Evolutionary conservation across 2,113 vertebrate species (phyloP).

Genomic region (Trichechus manatus): DNA sequence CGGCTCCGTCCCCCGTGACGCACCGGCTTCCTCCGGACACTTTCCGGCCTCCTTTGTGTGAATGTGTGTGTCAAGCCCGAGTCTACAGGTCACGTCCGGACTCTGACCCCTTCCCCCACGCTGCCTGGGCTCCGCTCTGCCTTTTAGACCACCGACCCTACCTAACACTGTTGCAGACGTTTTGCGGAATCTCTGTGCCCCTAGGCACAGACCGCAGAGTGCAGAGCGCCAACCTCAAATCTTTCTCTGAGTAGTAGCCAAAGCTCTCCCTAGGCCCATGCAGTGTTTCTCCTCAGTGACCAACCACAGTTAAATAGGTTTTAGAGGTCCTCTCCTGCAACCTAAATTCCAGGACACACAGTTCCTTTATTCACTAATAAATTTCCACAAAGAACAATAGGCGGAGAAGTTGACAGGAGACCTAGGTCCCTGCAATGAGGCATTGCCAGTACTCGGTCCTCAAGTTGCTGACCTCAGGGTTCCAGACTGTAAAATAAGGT

Average conservation of each 20-base stretch:
- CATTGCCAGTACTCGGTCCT: background rate
- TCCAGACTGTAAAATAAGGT: background rate
- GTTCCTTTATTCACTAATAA: background rate
- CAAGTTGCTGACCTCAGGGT: background rate
- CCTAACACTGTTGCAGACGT: background rate
- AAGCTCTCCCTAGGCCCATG: rapidly evolving
- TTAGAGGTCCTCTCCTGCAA: background rate
- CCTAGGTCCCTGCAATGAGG: too few relatives aligned
- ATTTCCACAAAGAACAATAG: background rate
- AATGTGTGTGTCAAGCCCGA: background rate
- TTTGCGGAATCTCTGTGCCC: rapidly evolving
- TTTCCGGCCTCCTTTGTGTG: slow-evolving; percentile 77
- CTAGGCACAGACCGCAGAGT: background rate
- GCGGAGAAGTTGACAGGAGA: background rate
- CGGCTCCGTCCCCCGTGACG: slow-evolving; percentile 60
- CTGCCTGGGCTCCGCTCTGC: background rate
- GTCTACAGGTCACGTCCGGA: slow-evolving; percentile 55
- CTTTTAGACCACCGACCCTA: background rate
- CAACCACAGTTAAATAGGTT: background rate
- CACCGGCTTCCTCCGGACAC: slow-evolving; percentile 72
- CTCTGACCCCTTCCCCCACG: background rate
- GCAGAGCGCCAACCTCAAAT: too few relatives aligned
- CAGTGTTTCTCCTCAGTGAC: background rate
- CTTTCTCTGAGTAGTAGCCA: rapidly evolving
- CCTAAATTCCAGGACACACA: background rate